Evolutionary conservation across 2,113 vertebrate species (phyloP).

Genomic region (Ochotona princeps): DNA sequence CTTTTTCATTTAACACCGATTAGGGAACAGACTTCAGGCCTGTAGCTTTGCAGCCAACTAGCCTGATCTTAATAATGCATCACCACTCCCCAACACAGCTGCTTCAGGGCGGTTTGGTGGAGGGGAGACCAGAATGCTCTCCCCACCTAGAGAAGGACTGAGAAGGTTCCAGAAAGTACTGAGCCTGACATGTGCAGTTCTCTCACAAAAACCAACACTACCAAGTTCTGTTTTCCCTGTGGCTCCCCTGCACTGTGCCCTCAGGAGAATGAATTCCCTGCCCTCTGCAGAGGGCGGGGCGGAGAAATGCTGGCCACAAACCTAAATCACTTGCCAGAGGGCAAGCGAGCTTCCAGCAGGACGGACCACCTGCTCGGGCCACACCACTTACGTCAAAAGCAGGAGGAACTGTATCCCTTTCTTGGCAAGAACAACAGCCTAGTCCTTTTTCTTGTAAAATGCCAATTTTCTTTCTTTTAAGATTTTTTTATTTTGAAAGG

Average conservation of each 20-base stretch:
- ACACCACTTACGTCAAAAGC: neutral
- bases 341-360: neutral
- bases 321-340: neutral
- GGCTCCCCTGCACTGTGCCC: neutral
- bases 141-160: neutral
- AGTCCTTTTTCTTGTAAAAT: slow-evolving; percentile 15
- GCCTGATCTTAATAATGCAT: neutral
- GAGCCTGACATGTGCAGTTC: neutral
- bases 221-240: neutral
- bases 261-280: slow-evolving; percentile 15
- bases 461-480: neutral
- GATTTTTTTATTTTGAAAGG: too few species aligned
- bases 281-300: neutral
- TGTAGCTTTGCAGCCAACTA: neutral
- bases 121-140: neutral
- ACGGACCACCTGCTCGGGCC: neutral
- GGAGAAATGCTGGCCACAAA: neutral
- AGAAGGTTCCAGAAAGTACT: neutral
- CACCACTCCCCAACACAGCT: neutral
- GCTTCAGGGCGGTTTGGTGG: neutral
- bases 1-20: neutral
- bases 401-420: neutral
- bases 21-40: neutral
- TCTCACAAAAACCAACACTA: slow-evolving; percentile 18
- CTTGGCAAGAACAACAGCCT: neutral